phyloP scores from a whole-genome alignment of 2,113 vertebrate genomes.

The Prunella fulvescens region DNA sequence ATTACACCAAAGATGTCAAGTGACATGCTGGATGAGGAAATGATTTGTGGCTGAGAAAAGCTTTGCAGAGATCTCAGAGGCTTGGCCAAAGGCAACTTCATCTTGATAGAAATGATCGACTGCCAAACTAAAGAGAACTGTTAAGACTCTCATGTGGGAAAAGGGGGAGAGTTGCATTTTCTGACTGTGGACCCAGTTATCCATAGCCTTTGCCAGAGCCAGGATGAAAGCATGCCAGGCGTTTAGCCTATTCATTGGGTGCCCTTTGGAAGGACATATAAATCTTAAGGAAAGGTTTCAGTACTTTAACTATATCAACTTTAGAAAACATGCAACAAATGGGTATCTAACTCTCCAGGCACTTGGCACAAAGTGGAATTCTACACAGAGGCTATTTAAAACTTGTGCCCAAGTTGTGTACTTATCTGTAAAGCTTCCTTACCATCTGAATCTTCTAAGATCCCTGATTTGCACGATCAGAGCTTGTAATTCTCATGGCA shows the following conservation, averaged over 20 bases:
- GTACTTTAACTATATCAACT: not conserved
- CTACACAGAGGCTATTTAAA: not conserved
- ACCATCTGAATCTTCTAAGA: not conserved
- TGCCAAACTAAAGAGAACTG: not conserved
- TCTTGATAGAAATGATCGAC: not conserved
- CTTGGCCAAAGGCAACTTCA: constrained; percentile 24
- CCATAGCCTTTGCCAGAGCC: not conserved
- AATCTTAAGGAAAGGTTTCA: constrained; percentile 10
- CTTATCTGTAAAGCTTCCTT: not conserved
- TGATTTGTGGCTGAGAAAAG: constrained; percentile 47
- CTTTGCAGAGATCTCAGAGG: constrained; percentile 16
- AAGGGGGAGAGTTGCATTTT: not conserved
- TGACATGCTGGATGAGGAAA: constrained; percentile 38
- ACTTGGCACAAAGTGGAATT: not conserved
- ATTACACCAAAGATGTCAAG: constrained; percentile 36
- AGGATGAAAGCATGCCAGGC: not conserved
- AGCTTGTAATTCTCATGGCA: not conserved
- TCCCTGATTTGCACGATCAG: not conserved
- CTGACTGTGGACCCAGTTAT: not conserved
- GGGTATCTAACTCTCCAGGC: not conserved
- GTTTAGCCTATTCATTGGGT: not conserved
- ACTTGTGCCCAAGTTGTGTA: not conserved
- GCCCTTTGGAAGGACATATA: not conserved
- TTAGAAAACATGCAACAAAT: not conserved
- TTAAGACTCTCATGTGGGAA: not conserved